phyloP scores from a whole-genome alignment of 2,113 vertebrate genomes.

The Microcebus lehilahytsara region DNA sequence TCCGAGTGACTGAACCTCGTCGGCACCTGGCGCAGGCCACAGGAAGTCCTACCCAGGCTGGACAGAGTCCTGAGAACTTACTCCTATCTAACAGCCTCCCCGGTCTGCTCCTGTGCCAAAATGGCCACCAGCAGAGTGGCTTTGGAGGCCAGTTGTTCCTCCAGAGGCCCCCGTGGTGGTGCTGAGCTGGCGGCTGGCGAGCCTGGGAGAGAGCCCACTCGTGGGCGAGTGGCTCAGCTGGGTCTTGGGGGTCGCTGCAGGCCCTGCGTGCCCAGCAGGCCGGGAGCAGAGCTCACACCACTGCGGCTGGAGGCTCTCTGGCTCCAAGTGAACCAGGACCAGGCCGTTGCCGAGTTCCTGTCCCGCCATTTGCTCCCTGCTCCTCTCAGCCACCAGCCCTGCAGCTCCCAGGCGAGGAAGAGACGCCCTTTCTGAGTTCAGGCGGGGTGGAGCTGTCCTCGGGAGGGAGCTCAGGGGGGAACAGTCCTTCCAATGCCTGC shows the following conservation, averaged over 20 bases:
- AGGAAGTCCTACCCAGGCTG: neutral
- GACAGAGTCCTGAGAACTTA: neutral
- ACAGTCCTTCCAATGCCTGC: neutral
- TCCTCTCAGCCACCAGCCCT: neutral
- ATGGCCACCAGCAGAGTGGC: neutral
- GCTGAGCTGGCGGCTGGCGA: neutral
- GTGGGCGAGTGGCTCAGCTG: neutral
- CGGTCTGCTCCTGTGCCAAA: neutral
- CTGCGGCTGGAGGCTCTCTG: neutral
- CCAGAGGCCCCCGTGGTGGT: neutral
- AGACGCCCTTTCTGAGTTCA: neutral
- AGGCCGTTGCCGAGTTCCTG: neutral
- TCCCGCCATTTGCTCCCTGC: neutral
- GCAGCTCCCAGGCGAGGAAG: neutral
- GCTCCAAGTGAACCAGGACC: neutral
- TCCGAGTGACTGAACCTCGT: neutral
- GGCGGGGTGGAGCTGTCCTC: neutral
- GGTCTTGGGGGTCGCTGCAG: neutral
- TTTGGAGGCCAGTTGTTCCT: neutral
- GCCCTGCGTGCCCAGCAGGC: neutral
- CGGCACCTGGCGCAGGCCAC: neutral
- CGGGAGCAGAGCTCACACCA: neutral
- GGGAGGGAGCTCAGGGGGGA: neutral
- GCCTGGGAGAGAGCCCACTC: neutral
- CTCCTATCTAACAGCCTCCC: neutral